Base-by-base conservation (phyloP, 2,797 vertebrate genomes). In the Hirundo rustica region DNA sequence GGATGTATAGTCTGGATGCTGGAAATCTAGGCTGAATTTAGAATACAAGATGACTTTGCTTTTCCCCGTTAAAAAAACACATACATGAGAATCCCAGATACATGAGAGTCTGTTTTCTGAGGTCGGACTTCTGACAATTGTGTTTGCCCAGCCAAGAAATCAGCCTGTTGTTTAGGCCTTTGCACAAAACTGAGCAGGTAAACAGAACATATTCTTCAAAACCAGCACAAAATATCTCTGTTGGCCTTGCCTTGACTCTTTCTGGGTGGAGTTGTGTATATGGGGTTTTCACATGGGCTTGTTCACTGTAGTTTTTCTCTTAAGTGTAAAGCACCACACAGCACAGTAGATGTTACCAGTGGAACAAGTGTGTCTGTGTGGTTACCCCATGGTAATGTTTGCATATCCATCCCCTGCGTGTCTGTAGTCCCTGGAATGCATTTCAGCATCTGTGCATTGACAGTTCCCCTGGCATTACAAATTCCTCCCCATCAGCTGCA, bases 241-340 rank as follows among this genome's bases (percentile, higher is more conserved):
- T 44, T 80, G 67, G 44, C 10, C 62, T 29, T 22, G 36, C 26
- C 78, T 70, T 83, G 57, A 8, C 3, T 6, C 54, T 44, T n/a
- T 2, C 14, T 48, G 51, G 25, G 8, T 66, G 57, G 14, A 16
- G 17, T 26, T 45, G 8, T 2, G 1, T 11, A 1, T 16, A 16
- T 4, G 23, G 20, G 34, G 9, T 53, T 30, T 68, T 62, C 45
- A 11, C 7, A 11, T 8, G 7, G 23, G 6, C 4, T 1, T 61
- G 13, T 36, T 73, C 2, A 2, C 21, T 32, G 57, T 10, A 9
- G 10, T 10, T 34, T 40, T 47, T 48, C 13, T 3, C 44, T 26
- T 8, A 8, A 36, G 20, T 44, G 5, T 38, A 60, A 82, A 27
- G 26, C 53, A 14, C 27, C 32, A 13, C 18, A 48, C 29, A 64